Base-by-base conservation (phyloP, 2,113 vertebrate species). In the Dendrocopos noguchii region DNA sequence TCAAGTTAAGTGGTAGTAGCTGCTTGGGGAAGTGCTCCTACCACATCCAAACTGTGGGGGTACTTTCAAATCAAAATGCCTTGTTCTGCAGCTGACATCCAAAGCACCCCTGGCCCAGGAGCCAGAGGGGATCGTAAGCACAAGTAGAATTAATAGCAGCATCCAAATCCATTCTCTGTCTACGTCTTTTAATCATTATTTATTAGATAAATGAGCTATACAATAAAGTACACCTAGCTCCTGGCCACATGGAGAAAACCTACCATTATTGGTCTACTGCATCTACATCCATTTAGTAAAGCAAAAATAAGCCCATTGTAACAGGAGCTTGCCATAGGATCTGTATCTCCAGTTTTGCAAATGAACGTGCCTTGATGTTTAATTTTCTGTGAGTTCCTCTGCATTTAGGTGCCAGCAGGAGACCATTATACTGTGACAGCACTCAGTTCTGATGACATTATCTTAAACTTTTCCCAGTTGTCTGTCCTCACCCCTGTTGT, bases 401-500 rank as follows among this genome's bases (percentile, higher is more conserved):
- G 95, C 95, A 79, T 97, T 96, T 95, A 93, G 85, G 92, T 67
- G 79, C 79, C 95, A 96, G 92, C 94, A 88, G 95, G 95, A 87
- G 87, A 44, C 77, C 85, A 93, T 96, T 96, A 90, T 44, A 80
- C 66, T 94, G 90, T 95, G 96, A 95, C 95, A 95, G 88, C 87
- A 63, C 90, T 96, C 91, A 59, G 68, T 88, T 92, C 88, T 95
- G 95, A 94, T 96, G 96, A 95, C 94, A 96, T 94, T 96, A 96
- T 94, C 95, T 95, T 78, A 93, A 95, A 92, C 94, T 94, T 92
- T 94, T 96, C 96, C 79, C 93, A 88, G 91, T 96, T 96, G 96
- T 94, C 90, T 1, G 0, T 95, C 84, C 73, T 94, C 93, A 94
- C 91, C 91, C 96, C 96, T 68, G 95, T 96, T 94, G 95, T 96